Conservation (phyloP, 2,113 vertebrate genomes). For the Barnardius zonarius region DNA sequence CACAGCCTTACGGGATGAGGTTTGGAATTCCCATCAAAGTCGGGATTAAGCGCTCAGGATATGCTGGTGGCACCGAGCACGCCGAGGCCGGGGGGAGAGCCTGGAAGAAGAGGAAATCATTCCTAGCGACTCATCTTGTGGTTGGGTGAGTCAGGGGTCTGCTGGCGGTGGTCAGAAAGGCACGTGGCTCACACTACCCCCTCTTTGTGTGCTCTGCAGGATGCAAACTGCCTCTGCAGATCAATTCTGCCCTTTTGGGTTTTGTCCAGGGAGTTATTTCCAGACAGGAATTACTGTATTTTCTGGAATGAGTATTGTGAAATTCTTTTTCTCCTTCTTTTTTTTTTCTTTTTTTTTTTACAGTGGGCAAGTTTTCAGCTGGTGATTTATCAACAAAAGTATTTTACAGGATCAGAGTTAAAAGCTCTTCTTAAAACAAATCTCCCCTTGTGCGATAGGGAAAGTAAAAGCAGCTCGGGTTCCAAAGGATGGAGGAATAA, state of each 20-base stretch:
- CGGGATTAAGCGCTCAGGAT: slow-evolving; percentile 34
- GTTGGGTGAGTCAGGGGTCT: slow-evolving; percentile 71
- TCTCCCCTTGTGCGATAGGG: background rate
- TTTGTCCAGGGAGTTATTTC: slow-evolving; percentile 74
- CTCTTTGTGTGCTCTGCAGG: slow-evolving; percentile 58
- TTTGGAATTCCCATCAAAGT: slow-evolving; percentile 56
- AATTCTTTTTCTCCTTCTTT: slow-evolving; percentile 24
- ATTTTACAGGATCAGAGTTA: slow-evolving; percentile 69
- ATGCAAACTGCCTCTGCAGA: slow-evolving; percentile 45
- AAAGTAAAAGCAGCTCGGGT: slow-evolving; percentile 65
- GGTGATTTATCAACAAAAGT: slow-evolving; percentile 71
- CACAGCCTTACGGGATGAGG: slow-evolving; percentile 30
- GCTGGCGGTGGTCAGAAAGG: slow-evolving; percentile 61
- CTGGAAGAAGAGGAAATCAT: slow-evolving; percentile 65
- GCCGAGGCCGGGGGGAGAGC: background rate
- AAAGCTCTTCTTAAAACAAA: slow-evolving; percentile 36
- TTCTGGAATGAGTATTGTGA: slow-evolving; percentile 78
- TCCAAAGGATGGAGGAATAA: slow-evolving; percentile 40
- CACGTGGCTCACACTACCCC: slow-evolving; percentile 60
- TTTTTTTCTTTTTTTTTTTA: slow-evolving; percentile 21
- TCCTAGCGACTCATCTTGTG: slow-evolving; percentile 60
- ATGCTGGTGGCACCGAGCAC: background rate
- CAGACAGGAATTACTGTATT: slow-evolving; percentile 77
- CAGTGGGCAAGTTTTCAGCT: slow-evolving; percentile 73
- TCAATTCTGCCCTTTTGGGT: slow-evolving; percentile 45